phyloP scores from a whole-genome alignment of 30 jellyfish, hydroid and myxozoan genomes.

The Turritopsis dohrnii region DNA sequence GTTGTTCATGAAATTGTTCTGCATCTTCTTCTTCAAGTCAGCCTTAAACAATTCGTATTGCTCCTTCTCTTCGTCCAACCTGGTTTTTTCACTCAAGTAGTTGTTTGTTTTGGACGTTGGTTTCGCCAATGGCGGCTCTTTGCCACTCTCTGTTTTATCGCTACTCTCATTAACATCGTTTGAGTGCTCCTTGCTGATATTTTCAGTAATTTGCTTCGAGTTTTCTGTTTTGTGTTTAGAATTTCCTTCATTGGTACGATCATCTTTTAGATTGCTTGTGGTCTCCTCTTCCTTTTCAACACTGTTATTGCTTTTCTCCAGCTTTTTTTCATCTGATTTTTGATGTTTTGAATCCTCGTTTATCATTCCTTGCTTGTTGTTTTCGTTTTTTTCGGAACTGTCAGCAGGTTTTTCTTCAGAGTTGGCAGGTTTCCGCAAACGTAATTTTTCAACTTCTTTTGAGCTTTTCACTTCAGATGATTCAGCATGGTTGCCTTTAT shows the following conservation, averaged over 20 bases:
- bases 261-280: not conserved
- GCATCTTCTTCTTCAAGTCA: not conserved
- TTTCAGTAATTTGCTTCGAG: not conserved
- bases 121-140: not conserved
- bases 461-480: not conserved
- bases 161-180: no score
- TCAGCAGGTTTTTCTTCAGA: constrained; percentile 21
- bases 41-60: not conserved
- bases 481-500: not conserved
- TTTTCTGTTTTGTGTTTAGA: not conserved
- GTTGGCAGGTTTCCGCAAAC: not conserved
- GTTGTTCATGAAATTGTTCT: not conserved
- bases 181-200: not conserved
- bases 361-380: constrained; percentile 13
- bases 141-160: not conserved
- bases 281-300: not conserved
- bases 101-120: not conserved
- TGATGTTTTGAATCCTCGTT: not conserved
- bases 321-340: not conserved
- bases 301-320: not conserved
- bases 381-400: not conserved
- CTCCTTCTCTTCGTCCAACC: not conserved
- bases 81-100: not conserved
- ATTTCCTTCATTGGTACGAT: not conserved
- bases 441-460: not conserved